phyloP scores from a whole-genome alignment of 2,888 invertebrate species.

The Acanthosoma haemorrhoidale region DNA sequence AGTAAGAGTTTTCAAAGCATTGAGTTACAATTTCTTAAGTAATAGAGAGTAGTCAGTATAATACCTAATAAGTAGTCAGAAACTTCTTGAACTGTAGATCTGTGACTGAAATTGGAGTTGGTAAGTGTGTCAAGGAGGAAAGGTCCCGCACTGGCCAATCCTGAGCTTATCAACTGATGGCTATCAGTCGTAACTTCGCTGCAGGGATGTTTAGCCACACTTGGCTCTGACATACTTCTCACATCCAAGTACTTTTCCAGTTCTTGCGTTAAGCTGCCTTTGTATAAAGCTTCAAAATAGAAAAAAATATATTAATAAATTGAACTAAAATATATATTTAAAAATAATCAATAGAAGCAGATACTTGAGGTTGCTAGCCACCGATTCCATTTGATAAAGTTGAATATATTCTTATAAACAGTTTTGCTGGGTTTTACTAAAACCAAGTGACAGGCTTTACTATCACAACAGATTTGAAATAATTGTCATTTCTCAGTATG shows the following conservation, averaged over 20 bases:
- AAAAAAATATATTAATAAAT: not conserved
- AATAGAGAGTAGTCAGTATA: no score
- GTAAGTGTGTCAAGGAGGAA: slow-evolving; percentile 41
- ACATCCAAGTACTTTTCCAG: slow-evolving; percentile 42
- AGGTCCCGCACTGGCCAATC: slow-evolving; percentile 43
- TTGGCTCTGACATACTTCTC: slow-evolving; percentile 12
- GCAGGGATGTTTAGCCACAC: not conserved
- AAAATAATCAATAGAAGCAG: no score
- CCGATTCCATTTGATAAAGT: no score
- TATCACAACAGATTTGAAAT: no score
- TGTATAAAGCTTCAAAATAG: slow-evolving; percentile 43
- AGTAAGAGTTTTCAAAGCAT: no score
- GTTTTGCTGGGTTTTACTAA: no score
- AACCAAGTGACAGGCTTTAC: no score
- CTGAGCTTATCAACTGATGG: slow-evolving; percentile 42
- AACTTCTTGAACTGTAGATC: not conserved
- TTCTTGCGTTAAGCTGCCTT: slow-evolving; percentile 48
- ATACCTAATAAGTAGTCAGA: not conserved
- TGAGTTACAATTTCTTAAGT: no score
- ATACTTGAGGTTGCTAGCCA: no score
- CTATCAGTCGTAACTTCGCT: slow-evolving; percentile 35
- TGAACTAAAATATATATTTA: no score
- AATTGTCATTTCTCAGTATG: no score
- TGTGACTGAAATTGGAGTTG: slow-evolving; percentile 21
- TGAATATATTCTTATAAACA: no score